Percentiles rank a stretch among this genome's conserved stretches.
phyloP scores from a whole-genome alignment of 2,888 invertebrate genomes.

The Dioctria rufipes region DNA sequence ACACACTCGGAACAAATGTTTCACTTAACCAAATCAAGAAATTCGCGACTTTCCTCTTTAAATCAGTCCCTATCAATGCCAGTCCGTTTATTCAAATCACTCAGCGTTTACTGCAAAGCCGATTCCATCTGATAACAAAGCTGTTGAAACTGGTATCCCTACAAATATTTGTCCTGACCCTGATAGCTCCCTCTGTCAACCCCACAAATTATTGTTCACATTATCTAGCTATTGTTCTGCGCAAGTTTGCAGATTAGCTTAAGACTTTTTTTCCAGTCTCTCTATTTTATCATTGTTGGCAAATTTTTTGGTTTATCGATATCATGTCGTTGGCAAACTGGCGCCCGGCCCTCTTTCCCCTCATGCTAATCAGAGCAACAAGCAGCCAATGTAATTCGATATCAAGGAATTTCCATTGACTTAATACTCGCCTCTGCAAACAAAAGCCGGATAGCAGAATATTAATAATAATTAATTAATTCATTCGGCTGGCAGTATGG shows the following conservation, averaged over 20 bases:
- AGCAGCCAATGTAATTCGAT: not conserved
- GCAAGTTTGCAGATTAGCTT: conserved; percentile 34
- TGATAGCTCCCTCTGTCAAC: not conserved
- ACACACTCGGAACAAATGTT: not conserved
- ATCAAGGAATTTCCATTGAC: not conserved
- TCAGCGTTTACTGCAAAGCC: no score
- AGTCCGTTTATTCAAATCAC: conserved; percentile 4
- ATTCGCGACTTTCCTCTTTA: not conserved
- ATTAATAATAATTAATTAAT: no score
- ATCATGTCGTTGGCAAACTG: not conserved
- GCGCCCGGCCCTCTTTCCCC: not conserved
- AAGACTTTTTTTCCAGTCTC: not conserved
- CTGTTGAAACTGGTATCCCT: not conserved
- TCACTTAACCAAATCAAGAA: not conserved
- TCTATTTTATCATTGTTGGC: not conserved
- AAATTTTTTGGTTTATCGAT: not conserved
- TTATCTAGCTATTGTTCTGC: conserved; percentile 13
- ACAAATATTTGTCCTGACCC: conserved; percentile 10
- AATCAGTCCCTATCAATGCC: no score
- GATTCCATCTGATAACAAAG: conserved; percentile 2
- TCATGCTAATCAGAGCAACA: not conserved
- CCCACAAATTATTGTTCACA: conserved; percentile 2
- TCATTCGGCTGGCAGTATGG: no score
- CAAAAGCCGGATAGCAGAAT: not conserved
- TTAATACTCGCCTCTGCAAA: not conserved